Conservation (phyloP, 2,113 vertebrate genomes). For the Notothenia coriiceps region DNA sequence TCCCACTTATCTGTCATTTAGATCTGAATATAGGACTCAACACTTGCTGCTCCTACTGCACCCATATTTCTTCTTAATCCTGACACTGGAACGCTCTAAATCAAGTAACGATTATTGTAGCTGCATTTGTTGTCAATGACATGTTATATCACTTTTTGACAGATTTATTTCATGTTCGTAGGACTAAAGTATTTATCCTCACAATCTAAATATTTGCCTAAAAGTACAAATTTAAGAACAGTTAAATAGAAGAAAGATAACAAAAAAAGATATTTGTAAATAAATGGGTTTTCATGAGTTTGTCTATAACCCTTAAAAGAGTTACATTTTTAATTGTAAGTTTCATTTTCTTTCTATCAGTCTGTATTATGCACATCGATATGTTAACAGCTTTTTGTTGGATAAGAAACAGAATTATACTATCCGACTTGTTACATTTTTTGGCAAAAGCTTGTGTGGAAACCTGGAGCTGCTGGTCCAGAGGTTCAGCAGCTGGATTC, state of each 20-base stretch:
- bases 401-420: neutral
- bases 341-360: neutral
- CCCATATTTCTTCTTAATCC: neutral
- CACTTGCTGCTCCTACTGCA: constrained; percentile 18
- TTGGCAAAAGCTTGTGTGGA: too few relatives aligned
- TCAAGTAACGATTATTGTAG: too few relatives aligned
- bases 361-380: neutral
- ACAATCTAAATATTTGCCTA: neutral
- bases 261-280: neutral
- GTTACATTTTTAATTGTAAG: too few relatives aligned
- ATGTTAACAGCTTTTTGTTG: neutral
- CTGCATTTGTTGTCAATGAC: neutral
- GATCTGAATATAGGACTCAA: constrained; percentile 16
- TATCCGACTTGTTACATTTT: neutral
- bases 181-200: neutral
- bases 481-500: neutral
- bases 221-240: neutral
- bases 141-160: neutral
- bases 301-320: too few relatives aligned
- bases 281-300: too few relatives aligned
- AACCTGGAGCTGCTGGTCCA: neutral
- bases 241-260: neutral
- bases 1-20: constrained; percentile 30
- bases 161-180: neutral
- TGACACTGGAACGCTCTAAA: neutral